Conservation (phyloP, 2,888 invertebrate genomes). For the Melieria crassipennis region DNA sequence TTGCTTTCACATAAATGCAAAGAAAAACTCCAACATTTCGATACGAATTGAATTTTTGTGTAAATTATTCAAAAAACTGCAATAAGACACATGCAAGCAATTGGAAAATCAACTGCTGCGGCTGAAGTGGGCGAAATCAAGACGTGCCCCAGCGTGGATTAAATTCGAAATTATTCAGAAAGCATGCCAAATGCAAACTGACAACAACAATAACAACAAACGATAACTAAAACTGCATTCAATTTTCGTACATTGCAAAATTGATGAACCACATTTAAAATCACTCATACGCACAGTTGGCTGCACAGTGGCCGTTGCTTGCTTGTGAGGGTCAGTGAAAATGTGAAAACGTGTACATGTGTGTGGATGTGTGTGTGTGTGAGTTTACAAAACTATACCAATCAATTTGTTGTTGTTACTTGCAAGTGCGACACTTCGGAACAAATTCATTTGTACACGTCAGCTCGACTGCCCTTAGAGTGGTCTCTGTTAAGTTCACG, state of each 20-base stretch:
- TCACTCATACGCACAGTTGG: conserved; percentile 17
- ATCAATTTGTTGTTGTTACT: conserved; percentile 20
- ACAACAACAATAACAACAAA: background rate
- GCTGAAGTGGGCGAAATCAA: too few species aligned
- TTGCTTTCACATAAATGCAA: too few species aligned
- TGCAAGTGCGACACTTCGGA: background rate
- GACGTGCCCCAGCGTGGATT: too few species aligned
- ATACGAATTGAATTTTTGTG: too few species aligned
- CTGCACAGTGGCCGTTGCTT: background rate
- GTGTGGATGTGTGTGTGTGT: background rate
- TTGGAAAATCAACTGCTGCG: too few species aligned
- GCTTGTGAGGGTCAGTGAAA: background rate
- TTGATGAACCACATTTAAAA: conserved; percentile 4
- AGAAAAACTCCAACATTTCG: too few species aligned
- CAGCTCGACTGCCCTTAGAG: background rate
- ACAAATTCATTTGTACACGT: background rate
- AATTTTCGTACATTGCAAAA: background rate
- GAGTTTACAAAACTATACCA: conserved; percentile 10
- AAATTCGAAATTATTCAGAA: background rate
- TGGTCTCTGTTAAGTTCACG: background rate
- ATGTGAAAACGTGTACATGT: background rate
- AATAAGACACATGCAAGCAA: too few species aligned
- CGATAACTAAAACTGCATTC: too few species aligned
- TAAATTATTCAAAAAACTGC: too few species aligned
- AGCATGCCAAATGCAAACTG: background rate